These are phyloP conservation scores for Otocyon megalotis DNA, from an alignment of 2,113 vertebrate genomes.

Conservation along the genomic window DNA sequence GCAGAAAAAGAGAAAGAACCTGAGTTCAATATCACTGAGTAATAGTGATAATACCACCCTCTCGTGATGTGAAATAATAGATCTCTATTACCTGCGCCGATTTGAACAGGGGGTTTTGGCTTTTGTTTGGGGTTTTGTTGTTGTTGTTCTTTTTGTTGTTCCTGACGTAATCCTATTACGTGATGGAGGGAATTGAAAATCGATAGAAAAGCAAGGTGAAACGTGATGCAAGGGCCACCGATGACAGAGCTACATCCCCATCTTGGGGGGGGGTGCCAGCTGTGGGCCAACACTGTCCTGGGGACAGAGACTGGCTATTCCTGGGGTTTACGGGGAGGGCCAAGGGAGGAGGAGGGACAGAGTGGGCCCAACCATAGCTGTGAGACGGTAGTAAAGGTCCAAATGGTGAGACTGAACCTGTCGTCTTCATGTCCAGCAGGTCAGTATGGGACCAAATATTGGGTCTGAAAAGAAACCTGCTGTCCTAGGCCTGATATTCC, in stretches of 20 bases:
- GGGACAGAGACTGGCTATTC: background rate
- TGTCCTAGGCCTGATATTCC: background rate
- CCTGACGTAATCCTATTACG: background rate
- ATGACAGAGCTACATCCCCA: background rate
- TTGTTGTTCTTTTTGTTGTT: background rate
- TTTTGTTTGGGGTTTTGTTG: background rate
- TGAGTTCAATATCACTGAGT: background rate
- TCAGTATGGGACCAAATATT: too few relatives aligned
- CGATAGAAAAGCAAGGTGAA: background rate
- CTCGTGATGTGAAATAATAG: background rate
- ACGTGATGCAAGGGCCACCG: background rate
- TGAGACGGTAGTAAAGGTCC: background rate
- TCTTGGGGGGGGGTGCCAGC: background rate
- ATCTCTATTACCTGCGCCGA: background rate
- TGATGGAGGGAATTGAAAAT: background rate
- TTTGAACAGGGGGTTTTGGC: background rate
- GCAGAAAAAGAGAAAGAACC: background rate
- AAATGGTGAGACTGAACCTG: background rate
- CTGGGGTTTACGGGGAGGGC: background rate
- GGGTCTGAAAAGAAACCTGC: background rate
- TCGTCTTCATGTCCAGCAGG: background rate
- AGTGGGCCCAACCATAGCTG: background rate
- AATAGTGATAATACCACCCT: background rate
- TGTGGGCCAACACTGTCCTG: too few relatives aligned
- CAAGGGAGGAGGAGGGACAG: background rate